phyloP scores from a whole-genome alignment of 2,113 vertebrate species.

The Tachuris rubrigastra region DNA sequence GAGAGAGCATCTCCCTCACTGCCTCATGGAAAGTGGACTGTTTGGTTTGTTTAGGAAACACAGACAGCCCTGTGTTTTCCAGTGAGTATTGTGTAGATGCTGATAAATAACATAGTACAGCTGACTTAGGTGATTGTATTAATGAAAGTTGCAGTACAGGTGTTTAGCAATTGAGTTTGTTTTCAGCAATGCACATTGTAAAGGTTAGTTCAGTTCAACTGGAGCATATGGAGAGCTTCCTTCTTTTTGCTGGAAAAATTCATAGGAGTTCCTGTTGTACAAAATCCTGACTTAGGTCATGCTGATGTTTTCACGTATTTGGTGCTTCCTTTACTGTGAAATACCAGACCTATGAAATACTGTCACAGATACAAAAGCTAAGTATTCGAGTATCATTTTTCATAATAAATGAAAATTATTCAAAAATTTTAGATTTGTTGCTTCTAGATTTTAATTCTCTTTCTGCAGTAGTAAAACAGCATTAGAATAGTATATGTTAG shows the following conservation, averaged over 20 bases:
- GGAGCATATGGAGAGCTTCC: not conserved
- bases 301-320: accelerated
- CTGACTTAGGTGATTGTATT: not conserved
- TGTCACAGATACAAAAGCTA: not conserved
- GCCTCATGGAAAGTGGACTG: accelerated
- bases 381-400: not conserved
- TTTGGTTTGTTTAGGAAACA: accelerated
- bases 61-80: not conserved
- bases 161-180: not conserved
- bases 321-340: not conserved
- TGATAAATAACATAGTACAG: not conserved
- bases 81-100: not conserved
- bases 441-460: not conserved
- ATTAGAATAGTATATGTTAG: not conserved
- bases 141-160: not conserved
- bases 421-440: not conserved
- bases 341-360: not conserved
- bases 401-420: not conserved
- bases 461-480: not conserved
- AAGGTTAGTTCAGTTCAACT: not conserved
- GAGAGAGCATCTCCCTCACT: not conserved
- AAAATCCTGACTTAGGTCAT: not conserved
- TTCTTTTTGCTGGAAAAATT: not conserved
- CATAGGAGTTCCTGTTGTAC: not conserved
- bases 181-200: not conserved